Conservation (phyloP, 2,113 vertebrate genomes). For the Leptosomus discolor region DNA sequence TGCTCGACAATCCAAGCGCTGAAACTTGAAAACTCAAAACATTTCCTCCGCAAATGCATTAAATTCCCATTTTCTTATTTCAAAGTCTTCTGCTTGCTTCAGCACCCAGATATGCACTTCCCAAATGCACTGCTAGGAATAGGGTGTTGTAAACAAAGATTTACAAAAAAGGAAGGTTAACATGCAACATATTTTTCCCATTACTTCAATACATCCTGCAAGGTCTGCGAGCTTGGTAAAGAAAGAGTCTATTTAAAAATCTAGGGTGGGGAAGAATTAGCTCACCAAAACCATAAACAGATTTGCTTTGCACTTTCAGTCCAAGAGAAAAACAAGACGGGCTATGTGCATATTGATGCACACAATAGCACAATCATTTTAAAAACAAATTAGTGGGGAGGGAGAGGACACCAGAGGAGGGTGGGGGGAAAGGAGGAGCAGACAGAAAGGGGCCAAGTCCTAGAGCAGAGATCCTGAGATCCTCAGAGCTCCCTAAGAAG, state of each 20-base stretch:
- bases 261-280: conserved; percentile 61
- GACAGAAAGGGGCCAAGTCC: background rate
- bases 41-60: background rate
- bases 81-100: background rate
- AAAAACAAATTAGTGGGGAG: conserved; percentile 29
- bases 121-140: background rate
- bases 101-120: background rate
- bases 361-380: conserved; percentile 11
- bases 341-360: background rate
- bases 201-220: conserved; percentile 43
- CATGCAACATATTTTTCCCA: conserved; percentile 35
- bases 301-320: conserved; percentile 50
- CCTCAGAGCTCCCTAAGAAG: background rate
- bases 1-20: background rate
- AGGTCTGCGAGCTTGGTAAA: conserved; percentile 12
- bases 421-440: background rate
- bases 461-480: background rate
- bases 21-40: background rate
- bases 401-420: background rate
- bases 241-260: conserved; percentile 55
- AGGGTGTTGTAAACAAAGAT: background rate
- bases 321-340: conserved; percentile 59
- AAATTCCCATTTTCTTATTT: background rate
- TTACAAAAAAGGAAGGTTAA: conserved; percentile 28
- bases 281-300: conserved; percentile 63